These are phyloP conservation scores for Bombus turneri DNA, from an alignment of 1,140 invertebrate genomes.

Conservation along the genomic window DNA sequence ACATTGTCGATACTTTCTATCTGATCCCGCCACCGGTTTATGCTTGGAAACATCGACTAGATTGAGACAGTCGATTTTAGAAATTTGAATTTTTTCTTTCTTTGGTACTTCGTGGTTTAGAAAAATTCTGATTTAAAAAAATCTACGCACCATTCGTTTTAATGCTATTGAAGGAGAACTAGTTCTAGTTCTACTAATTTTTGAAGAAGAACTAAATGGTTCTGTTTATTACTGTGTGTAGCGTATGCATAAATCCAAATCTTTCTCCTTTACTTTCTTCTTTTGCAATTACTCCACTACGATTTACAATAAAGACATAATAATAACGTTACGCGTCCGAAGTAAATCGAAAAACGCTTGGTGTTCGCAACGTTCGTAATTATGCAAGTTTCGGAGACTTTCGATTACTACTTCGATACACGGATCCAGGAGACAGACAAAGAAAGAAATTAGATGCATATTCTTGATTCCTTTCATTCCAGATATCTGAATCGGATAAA, in stretches of 20 bases:
- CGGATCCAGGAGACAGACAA: not conserved
- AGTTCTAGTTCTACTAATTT: too few species aligned
- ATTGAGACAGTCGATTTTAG: not conserved
- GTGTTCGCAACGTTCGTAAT: not conserved
- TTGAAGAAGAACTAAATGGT: too few species aligned
- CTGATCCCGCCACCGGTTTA: not conserved
- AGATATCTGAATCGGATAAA: not conserved
- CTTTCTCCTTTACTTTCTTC: not conserved
- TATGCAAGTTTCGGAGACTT: not conserved
- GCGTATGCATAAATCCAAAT: not conserved
- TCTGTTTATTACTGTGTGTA: not conserved
- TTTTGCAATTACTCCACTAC: not conserved
- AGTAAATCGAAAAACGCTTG: not conserved
- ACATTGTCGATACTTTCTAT: conserved; percentile 5
- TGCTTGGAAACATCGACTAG: not conserved
- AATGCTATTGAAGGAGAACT: too few species aligned
- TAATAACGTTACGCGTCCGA: not conserved
- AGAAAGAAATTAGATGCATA: not conserved
- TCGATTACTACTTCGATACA: not conserved
- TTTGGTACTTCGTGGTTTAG: not conserved
- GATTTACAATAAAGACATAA: not conserved
- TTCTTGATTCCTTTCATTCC: not conserved
- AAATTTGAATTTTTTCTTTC: not conserved
- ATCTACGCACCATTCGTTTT: too few species aligned
- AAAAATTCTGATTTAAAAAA: not conserved